Conservation (phyloP, 2,888 invertebrate species). For the Tinea trinotella region DNA sequence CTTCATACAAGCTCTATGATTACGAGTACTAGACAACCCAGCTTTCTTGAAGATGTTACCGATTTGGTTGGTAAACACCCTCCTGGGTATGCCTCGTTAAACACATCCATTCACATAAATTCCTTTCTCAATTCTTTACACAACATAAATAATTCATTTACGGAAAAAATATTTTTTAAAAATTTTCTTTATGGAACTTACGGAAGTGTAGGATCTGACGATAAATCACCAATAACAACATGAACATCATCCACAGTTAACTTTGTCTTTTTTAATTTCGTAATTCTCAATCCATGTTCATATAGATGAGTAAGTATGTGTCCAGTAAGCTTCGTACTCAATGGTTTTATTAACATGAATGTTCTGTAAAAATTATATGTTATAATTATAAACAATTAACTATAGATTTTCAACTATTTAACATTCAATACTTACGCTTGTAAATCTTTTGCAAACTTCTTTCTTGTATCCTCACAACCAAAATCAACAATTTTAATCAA, state of each 20-base stretch:
- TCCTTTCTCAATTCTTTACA: too few relatives aligned
- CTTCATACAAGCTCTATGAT: too few relatives aligned
- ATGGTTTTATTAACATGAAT: slow-evolving; percentile 84
- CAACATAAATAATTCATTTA: neutral
- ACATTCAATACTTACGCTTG: slow-evolving; percentile 68
- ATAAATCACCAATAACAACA: slow-evolving; percentile 34
- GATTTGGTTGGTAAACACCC: too few relatives aligned
- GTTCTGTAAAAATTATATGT: slow-evolving; percentile 70
- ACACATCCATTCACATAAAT: too few relatives aligned
- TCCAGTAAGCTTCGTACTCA: slow-evolving; percentile 78
- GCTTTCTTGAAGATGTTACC: too few relatives aligned
- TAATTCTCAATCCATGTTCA: slow-evolving; percentile 73
- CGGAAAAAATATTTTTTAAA: too few relatives aligned
- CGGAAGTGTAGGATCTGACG: slow-evolving; percentile 70
- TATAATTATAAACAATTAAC: neutral
- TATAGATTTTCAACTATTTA: neutral
- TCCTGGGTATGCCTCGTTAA: too few relatives aligned
- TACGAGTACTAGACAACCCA: too few relatives aligned
- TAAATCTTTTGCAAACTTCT: slow-evolving; percentile 73
- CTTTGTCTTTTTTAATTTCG: slow-evolving; percentile 80
- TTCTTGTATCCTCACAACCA: slow-evolving; percentile 78
- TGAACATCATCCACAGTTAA: slow-evolving; percentile 76
- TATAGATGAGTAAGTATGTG: slow-evolving; percentile 80
- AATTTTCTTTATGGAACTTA: too few relatives aligned
- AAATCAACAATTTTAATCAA: slow-evolving; percentile 81